A percentile compares a stretch with the other conserved stretches of the same genome.
phyloP scores from a whole-genome alignment of 2,113 vertebrate genomes.

The Pachyramphus minor region DNA sequence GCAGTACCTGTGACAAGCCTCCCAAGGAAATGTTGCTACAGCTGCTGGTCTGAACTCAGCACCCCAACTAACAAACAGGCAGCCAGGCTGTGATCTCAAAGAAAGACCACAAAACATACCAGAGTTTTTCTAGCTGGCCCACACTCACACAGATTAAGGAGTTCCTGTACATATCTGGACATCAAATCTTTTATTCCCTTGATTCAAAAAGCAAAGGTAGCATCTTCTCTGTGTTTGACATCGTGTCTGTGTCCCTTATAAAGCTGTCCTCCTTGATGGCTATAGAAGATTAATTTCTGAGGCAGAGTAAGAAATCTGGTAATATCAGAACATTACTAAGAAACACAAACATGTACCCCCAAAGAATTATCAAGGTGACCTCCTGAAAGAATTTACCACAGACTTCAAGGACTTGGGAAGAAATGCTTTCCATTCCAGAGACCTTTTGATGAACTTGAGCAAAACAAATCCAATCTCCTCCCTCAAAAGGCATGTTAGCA shows the following conservation, averaged over 20 bases:
- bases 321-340: not conserved
- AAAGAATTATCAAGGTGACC: not conserved
- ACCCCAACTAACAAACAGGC: not conserved
- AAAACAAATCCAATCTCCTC: not conserved
- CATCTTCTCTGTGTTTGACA: not conserved
- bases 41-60: not conserved
- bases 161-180: fast-evolving
- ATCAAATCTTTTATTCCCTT: not conserved
- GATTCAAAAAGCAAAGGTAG: not conserved
- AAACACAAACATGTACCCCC: not conserved
- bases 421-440: not conserved
- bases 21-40: not conserved
- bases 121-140: not conserved
- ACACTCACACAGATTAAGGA: not conserved
- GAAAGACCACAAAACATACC: not conserved
- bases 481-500: not conserved
- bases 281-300: not conserved
- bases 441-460: not conserved
- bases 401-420: not conserved
- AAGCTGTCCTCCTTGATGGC: not conserved
- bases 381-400: not conserved
- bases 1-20: not conserved
- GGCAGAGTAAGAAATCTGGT: not conserved
- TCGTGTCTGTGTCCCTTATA: not conserved
- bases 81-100: not conserved